These are phyloP conservation scores for Neotoxoptera formosana DNA, from an alignment of 1,140 invertebrate genomes.

Conservation along the genomic window DNA sequence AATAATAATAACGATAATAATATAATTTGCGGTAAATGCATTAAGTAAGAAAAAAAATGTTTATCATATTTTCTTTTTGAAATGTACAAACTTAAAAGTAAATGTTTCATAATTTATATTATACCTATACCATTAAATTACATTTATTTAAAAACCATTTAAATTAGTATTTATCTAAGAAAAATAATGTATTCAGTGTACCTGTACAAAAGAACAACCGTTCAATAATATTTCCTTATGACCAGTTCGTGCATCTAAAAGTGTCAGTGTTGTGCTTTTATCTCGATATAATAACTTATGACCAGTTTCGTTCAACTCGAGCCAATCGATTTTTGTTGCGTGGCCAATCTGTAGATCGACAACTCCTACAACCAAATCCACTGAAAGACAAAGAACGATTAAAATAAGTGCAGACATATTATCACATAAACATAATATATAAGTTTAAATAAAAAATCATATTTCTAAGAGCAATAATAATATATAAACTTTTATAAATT, in stretches of 20 bases:
- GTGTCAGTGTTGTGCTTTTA: conserved; percentile 72
- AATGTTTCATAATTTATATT: neutral
- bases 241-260: conserved; percentile 72
- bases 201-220: conserved; percentile 66
- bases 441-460: neutral
- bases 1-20: neutral
- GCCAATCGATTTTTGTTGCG: conserved; percentile 94
- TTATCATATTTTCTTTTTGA: neutral
- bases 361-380: conserved; percentile 81
- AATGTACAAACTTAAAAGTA: neutral
- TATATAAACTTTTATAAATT: neutral
- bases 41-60: neutral
- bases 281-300: conserved; percentile 89
- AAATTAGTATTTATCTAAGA: neutral
- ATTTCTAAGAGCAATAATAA: neutral
- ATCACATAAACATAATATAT: no score
- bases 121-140: neutral
- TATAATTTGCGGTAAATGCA: neutral
- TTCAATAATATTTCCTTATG: conserved; percentile 70
- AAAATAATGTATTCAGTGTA: neutral
- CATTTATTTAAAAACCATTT: neutral
- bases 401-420: neutral
- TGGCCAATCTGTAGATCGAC: conserved; percentile 84
- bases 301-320: conserved; percentile 95
- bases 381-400: conserved; percentile 62